Percentiles rank a stretch among this genome's conserved stretches.
These are phyloP conservation scores for Ictidomys tridecemlineatus DNA, from an alignment of 2,113 vertebrate species.

Conservation along the genomic window DNA sequence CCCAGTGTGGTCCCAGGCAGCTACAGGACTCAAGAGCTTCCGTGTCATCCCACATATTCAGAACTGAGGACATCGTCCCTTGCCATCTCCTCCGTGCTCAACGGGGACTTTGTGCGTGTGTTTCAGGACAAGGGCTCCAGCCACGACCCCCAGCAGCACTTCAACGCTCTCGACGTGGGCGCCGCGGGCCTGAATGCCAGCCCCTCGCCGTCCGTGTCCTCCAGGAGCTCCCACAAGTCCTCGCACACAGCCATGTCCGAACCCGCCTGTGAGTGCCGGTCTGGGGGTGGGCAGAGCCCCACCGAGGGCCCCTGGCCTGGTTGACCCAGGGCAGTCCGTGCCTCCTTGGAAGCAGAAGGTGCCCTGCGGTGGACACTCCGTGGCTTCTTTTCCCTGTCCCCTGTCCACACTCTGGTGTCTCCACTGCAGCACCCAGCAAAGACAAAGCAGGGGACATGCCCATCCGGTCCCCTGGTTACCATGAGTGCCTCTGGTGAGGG, in stretches of 20 bases:
- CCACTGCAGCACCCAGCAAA: fast-evolving
- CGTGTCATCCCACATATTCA: not conserved
- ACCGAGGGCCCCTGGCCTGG: not conserved
- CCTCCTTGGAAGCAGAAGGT: not conserved
- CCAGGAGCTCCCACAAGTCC: conserved; percentile 89
- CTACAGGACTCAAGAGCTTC: not conserved
- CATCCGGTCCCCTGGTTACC: too few relatives aligned
- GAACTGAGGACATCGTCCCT: not conserved
- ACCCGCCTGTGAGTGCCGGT: conserved; percentile 85
- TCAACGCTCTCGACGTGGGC: conserved; percentile 85
- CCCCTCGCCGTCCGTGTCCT: conserved; percentile 87
- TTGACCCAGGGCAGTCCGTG: not conserved
- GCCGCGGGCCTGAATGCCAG: conserved; percentile 85
- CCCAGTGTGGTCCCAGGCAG: not conserved
- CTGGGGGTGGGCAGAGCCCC: too few relatives aligned
- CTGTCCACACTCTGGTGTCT: fast-evolving
- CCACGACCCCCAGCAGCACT: conserved; percentile 87
- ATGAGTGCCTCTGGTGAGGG: not conserved
- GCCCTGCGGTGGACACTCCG: too few relatives aligned
- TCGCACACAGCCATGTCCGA: conserved; percentile 87
- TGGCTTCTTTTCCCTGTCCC: not conserved
- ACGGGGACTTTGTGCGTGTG: not conserved
- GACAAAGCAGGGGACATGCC: fast-evolving
- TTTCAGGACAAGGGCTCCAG: conserved; percentile 86
- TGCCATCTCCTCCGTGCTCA: not conserved